These are phyloP conservation scores for Malurus cyaneus DNA, from an alignment of 2,113 vertebrate genomes.

Conservation along the genomic window DNA sequence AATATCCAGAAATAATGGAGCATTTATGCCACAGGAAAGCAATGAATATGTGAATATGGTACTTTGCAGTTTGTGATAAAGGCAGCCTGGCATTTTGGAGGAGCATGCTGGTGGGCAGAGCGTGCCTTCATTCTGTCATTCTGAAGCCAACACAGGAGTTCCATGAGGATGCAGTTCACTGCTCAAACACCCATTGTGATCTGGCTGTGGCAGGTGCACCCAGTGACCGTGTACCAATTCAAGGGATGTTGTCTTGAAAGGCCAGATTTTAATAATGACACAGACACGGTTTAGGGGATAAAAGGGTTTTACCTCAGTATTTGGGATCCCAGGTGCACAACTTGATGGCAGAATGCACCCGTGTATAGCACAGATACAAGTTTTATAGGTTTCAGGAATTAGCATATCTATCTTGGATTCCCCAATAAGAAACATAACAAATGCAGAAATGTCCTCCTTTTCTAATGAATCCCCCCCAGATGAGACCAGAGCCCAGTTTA, in stretches of 20 bases:
- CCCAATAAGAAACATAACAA: too few species aligned
- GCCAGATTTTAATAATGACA: too few species aligned
- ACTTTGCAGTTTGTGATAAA: not conserved
- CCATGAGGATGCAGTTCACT: not conserved
- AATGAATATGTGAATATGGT: not conserved
- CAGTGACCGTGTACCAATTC: not conserved
- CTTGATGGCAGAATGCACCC: too few species aligned
- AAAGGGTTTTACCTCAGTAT: too few species aligned
- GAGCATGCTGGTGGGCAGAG: not conserved
- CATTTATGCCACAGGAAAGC: not conserved
- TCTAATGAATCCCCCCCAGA: too few species aligned
- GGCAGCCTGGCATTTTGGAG: not conserved
- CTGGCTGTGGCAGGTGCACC: not conserved
- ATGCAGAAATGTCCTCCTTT: too few species aligned
- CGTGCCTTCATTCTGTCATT: not conserved
- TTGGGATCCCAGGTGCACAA: too few species aligned
- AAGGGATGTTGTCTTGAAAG: not conserved
- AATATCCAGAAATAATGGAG: not conserved
- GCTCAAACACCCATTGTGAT: not conserved
- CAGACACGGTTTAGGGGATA: too few species aligned
- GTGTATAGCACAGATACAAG: too few species aligned
- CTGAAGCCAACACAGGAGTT: not conserved
- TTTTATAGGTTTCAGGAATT: too few species aligned
- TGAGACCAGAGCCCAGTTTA: too few species aligned
- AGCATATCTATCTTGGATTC: too few species aligned